Evolutionary conservation across 2,113 vertebrate genomes (phyloP).

Genomic region (Andinoacara biseriatus): DNA sequence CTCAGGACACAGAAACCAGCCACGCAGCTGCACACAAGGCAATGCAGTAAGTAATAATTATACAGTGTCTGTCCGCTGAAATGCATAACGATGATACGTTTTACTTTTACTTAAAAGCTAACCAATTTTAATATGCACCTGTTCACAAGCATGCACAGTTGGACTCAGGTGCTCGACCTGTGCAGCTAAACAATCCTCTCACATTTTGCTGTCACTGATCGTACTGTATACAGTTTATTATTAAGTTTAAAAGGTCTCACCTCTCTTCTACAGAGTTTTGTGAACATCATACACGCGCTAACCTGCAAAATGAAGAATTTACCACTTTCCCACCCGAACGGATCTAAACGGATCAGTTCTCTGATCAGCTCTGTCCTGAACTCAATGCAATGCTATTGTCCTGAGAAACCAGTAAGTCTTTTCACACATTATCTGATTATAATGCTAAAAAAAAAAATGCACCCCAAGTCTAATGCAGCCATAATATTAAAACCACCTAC

Average conservation of each 20-base stretch:
- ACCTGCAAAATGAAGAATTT: slow-evolving; percentile 54
- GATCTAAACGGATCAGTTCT: accelerated
- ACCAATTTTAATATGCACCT: background rate
- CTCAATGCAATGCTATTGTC: slow-evolving; percentile 41
- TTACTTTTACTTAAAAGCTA: background rate
- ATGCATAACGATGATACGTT: background rate
- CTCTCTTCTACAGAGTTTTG: slow-evolving; percentile 36
- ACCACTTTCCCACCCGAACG: accelerated
- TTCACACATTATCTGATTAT: background rate
- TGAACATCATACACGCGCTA: slow-evolving; percentile 29
- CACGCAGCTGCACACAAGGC: background rate
- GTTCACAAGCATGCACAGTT: background rate
- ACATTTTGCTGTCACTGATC: background rate
- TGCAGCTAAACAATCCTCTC: background rate
- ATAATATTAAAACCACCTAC: background rate
- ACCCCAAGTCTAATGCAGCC: background rate
- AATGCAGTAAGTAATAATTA: slow-evolving; percentile 41
- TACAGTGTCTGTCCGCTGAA: background rate
- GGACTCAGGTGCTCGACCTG: background rate
- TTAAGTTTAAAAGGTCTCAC: background rate
- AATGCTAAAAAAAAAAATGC: background rate
- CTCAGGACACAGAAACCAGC: background rate
- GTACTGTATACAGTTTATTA: background rate
- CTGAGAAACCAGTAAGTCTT: slow-evolving; percentile 7
- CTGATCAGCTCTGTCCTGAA: background rate